A percentile compares a stretch with the other conserved stretches of the same genome.
Evolutionary conservation across 2,888 invertebrate genomes (phyloP).

Genomic region (Siphonodentalium dalli): DNA sequence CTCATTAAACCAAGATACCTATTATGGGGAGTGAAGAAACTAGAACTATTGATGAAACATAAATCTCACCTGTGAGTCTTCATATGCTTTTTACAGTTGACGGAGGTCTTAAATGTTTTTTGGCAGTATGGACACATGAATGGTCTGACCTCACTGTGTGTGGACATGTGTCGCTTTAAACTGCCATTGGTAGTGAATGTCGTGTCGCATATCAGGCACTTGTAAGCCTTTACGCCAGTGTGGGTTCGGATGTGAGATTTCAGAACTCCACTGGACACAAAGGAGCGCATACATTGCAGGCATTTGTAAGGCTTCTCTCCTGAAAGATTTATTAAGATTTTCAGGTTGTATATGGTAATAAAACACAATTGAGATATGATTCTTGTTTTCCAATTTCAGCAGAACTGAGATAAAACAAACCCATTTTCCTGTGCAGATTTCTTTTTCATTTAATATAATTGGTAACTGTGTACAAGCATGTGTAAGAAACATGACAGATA

Average conservation of each 20-base stretch:
- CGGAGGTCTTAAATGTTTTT: constrained; percentile 71
- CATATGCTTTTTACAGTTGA: constrained; percentile 74
- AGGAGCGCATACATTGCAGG: constrained; percentile 63
- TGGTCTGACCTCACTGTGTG: constrained; percentile 70
- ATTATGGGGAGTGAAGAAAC: too few relatives aligned
- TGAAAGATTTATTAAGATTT: constrained; percentile 19
- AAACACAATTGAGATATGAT: too few relatives aligned
- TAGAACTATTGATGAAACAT: not conserved
- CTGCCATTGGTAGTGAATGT: constrained; percentile 74
- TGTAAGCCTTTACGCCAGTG: constrained; percentile 69
- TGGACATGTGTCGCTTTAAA: constrained; percentile 79
- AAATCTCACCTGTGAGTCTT: constrained; percentile 68
- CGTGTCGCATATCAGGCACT: constrained; percentile 73
- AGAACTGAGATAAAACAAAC: too few relatives aligned
- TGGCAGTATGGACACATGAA: constrained; percentile 72
- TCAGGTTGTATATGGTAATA: too few relatives aligned
- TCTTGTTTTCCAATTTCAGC: too few relatives aligned
- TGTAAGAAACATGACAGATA: too few relatives aligned
- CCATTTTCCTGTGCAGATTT: too few relatives aligned
- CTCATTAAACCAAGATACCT: too few relatives aligned
- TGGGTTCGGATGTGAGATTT: constrained; percentile 71
- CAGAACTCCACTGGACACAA: constrained; percentile 70
- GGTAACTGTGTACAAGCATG: too few relatives aligned
- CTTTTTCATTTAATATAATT: too few relatives aligned
- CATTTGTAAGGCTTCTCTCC: constrained; percentile 67